Conservation (phyloP, 2,113 vertebrate species). For the Xyliphius kryptos region DNA sequence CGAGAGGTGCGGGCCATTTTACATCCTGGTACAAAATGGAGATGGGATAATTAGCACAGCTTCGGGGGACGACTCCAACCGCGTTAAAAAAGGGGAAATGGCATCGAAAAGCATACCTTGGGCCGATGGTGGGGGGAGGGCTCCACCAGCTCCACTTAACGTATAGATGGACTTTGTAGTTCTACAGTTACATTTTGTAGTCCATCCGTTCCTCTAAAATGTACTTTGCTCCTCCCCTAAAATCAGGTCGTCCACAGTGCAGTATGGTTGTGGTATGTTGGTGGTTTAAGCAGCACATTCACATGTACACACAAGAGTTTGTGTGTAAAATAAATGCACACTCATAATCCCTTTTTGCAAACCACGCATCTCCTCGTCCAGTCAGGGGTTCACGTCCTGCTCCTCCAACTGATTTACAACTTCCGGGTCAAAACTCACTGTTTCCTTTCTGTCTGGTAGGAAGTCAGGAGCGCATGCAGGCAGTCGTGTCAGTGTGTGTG, state of each 20-base stretch:
- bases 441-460: conserved; percentile 42
- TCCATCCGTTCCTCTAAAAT: no score
- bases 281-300: no score
- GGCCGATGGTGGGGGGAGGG: background rate
- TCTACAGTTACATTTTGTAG: no score
- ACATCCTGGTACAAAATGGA: conserved; percentile 34
- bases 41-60: conserved; percentile 30
- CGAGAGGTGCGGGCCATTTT: conserved; percentile 41
- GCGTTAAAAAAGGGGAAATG: conserved; percentile 6
- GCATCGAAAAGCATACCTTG: conserved; percentile 23
- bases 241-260: no score
- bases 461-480: conserved; percentile 36
- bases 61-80: conserved; percentile 14
- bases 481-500: conserved; percentile 17
- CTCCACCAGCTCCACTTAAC: no score
- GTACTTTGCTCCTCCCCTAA: no score
- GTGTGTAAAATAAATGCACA: conserved; percentile 28
- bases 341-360: conserved; percentile 36
- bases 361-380: conserved; percentile 30
- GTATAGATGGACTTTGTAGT: no score
- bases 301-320: no score
- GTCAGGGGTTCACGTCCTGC: conserved; percentile 38
- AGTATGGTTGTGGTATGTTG: no score
- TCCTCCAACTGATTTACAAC: conserved; percentile 39
- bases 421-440: conserved; percentile 37